Percentiles rank a stretch among this genome's conserved stretches.
phyloP scores from a whole-genome alignment of 2,888 invertebrate genomes.

The Acronicta alni region DNA sequence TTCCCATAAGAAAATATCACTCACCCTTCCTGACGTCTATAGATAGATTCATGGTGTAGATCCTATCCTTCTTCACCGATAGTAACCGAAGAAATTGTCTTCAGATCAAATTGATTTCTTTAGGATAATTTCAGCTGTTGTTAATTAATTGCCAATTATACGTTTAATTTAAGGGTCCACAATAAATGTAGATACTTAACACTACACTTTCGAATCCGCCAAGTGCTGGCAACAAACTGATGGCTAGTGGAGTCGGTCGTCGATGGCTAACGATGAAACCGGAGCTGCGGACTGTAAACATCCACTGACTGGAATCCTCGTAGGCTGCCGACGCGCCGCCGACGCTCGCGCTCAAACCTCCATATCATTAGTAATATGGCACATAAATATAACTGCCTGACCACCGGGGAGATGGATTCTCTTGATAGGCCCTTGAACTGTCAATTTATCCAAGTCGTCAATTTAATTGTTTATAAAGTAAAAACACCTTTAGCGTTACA shows the following conservation, averaged over 20 bases:
- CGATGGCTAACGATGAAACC: conserved; percentile 82
- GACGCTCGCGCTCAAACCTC: conserved; percentile 55
- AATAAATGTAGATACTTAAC: conserved; percentile 58
- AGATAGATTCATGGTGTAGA: conserved; percentile 8
- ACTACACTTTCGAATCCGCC: conserved; percentile 73
- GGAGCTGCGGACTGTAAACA: conserved; percentile 84
- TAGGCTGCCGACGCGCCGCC: conserved; percentile 58
- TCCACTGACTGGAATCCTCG: conserved; percentile 84
- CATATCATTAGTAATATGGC: conserved; percentile 53
- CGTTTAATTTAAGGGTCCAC: conserved; percentile 26
- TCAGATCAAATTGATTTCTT: conserved; percentile 6
- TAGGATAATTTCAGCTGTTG: conserved; percentile 11
- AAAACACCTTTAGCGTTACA: neutral
- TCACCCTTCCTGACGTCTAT: conserved; percentile 36
- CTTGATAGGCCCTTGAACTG: conserved; percentile 40
- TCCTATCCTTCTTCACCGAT: conserved; percentile 21
- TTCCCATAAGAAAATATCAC: conserved; percentile 20
- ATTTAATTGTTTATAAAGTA: neutral
- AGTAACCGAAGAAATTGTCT: conserved; percentile 3
- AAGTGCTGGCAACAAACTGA: conserved; percentile 79
- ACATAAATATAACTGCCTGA: conserved; percentile 61
- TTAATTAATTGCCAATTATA: conserved; percentile 26
- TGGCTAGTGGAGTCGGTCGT: conserved; percentile 65
- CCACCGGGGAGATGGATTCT: conserved; percentile 39
- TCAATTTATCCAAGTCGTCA: conserved; percentile 7